A percentile compares a stretch with the other conserved stretches of the same genome.
Conservation (phyloP, 2,888 invertebrate species). For the Spialia ferax region DNA sequence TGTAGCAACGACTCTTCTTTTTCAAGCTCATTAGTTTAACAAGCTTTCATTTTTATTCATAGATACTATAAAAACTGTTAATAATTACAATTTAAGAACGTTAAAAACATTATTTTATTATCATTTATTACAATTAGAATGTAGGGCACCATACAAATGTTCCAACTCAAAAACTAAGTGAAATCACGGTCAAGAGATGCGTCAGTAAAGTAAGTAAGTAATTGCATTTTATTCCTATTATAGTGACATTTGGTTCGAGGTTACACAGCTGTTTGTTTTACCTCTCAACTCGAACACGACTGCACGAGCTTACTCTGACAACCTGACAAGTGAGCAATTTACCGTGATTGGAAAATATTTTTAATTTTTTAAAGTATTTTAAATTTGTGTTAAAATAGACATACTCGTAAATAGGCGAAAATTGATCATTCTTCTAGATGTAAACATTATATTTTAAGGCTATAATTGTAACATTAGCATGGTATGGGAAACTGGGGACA, state of each 20-base stretch:
- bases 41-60: too few species aligned
- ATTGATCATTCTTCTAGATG: too few species aligned
- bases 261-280: conserved; percentile 58
- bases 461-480: too few species aligned
- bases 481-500: too few species aligned
- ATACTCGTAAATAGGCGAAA: too few species aligned
- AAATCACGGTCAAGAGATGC: conserved; percentile 1
- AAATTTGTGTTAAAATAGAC: conserved; percentile 28
- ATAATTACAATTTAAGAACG: too few species aligned
- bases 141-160: too few species aligned
- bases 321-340: conserved; percentile 63
- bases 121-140: too few species aligned
- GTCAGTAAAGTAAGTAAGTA: conserved; percentile 43
- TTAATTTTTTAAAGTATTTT: conserved; percentile 66
- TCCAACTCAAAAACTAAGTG: neutral
- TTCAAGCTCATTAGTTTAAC: too few species aligned
- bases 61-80: too few species aligned
- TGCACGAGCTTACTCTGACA: conserved; percentile 50
- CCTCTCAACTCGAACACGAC: conserved; percentile 56
- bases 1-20: too few species aligned
- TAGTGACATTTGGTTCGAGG: conserved; percentile 56
- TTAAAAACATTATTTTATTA: neutral
- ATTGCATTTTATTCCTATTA: conserved; percentile 59
- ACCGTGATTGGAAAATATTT: conserved; percentile 67
- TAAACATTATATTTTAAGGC: too few species aligned